Base-by-base conservation (phyloP, 2,113 vertebrate genomes). In the Asarcornis scutulata region DNA sequence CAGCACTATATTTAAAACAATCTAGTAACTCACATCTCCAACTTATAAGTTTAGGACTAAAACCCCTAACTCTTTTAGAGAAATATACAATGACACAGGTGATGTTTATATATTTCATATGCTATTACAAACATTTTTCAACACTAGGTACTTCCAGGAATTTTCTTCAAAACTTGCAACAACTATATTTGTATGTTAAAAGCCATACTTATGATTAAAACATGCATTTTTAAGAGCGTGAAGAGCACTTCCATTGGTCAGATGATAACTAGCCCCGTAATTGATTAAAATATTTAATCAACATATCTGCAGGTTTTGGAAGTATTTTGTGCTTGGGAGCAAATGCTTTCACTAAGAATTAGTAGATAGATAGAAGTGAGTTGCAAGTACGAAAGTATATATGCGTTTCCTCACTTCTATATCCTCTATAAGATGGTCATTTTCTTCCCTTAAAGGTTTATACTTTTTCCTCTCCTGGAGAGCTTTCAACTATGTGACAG, bases 401-500 rank as follows among this genome's bases (percentile, higher is more conserved):
- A 48, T 1, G 11, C 22, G 34, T 8, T 40, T 88, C 46, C 64
- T 94, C 34, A 84, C 5, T 69, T 58, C 60, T 74, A 40, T 55
- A 80, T 48, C 38, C 74, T 78, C 79, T 79, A 73, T 36, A 83
- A 80, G 81, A 94, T 97, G 87, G 93, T 95, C 94, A 96, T 97
- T 96, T 97, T 97, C 93, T 96, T 95, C 58, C 62, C 81, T 93
- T 92, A 86, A 84, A 93, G 93, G 95, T 96, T 97, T 96, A 96
- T 79, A 92, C 89, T 92, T 88, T 86, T 96, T 97, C 87, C 81
- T 95, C 94, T 98, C 98, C 98, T 99, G 99, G 98, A 99, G 91
- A 97, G 95, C 94, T 98, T 98, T 99, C 99, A 99, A 99, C 98
- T 99, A 99, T 98, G 98, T 99, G 98, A 99, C 98, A 99, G 97